These are phyloP conservation scores for Stictocephala bisonia DNA, from an alignment of 2,888 invertebrate species.

Conservation along the genomic window DNA sequence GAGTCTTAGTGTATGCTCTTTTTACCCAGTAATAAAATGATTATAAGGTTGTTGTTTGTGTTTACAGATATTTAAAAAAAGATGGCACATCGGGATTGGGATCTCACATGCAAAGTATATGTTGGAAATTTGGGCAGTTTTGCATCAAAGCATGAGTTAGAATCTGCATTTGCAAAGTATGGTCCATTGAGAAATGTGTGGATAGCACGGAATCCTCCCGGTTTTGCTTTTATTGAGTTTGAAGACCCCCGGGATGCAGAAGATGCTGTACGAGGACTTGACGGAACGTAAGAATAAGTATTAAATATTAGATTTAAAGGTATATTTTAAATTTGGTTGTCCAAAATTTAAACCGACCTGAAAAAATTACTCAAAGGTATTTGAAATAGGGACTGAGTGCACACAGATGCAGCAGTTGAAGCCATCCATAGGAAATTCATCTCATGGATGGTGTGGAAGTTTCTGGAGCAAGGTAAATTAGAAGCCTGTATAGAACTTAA, in stretches of 20 bases:
- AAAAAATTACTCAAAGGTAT: no score
- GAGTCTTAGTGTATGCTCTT: no score
- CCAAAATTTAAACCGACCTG: neutral
- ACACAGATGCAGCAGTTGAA: no score
- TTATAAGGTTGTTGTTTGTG: no score
- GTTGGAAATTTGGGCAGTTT: conserved; percentile 21
- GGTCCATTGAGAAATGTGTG: conserved; percentile 8
- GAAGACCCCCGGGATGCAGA: conserved; percentile 25
- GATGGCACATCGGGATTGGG: no score
- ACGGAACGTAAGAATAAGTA: conserved; percentile 23
- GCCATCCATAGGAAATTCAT: no score
- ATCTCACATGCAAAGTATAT: conserved; percentile 19
- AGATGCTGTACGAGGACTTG: conserved; percentile 22
- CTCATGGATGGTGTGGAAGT: no score
- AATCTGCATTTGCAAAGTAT: conserved; percentile 27
- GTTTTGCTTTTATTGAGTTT: conserved; percentile 32
- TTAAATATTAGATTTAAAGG: neutral
- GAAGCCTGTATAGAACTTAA: no score
- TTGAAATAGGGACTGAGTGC: no score
- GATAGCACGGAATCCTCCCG: conserved; percentile 25
- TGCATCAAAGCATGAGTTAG: conserved; percentile 30
- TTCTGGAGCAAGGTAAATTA: no score
- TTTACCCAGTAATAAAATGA: no score
- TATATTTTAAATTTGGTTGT: neutral
- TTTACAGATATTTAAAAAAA: no score